Evolutionary conservation across 2,888 invertebrate species (phyloP).

Genomic region (Tachina lurida): DNA sequence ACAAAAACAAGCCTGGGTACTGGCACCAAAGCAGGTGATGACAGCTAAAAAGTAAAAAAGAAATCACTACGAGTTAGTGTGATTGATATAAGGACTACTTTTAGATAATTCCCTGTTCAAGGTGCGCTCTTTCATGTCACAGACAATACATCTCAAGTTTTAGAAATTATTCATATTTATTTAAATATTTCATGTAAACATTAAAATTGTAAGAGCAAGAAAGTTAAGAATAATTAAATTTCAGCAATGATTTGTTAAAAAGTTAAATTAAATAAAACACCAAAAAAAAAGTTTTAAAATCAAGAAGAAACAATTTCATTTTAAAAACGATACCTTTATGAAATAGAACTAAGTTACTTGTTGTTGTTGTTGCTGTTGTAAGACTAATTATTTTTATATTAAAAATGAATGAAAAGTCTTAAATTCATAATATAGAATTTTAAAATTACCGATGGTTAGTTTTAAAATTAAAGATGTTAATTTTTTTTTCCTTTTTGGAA

Average conservation of each 20-base stretch:
- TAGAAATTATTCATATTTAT: constrained; percentile 1
- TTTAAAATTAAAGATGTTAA: too few relatives aligned
- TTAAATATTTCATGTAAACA: background rate
- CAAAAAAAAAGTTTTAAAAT: too few relatives aligned
- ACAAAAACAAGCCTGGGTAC: constrained; percentile 25
- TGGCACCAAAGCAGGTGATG: constrained; percentile 38
- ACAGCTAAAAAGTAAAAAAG: constrained; percentile 26
- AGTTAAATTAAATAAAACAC: too few relatives aligned
- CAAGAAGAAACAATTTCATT: too few relatives aligned
- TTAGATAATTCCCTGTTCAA: background rate
- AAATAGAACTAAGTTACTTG: too few relatives aligned
- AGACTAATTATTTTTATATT: too few relatives aligned
- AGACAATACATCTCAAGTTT: constrained; percentile 3
- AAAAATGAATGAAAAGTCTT: too few relatives aligned
- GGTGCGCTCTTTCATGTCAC: constrained; percentile 2
- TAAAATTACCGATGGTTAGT: too few relatives aligned
- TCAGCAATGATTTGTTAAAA: background rate
- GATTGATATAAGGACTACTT: constrained; percentile 26
- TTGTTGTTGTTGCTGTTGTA: too few relatives aligned
- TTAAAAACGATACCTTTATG: too few relatives aligned
- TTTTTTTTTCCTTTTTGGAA: too few relatives aligned
- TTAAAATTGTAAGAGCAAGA: background rate
- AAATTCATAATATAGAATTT: too few relatives aligned
- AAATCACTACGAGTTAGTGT: constrained; percentile 5
- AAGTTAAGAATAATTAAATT: background rate